phyloP scores from a whole-genome alignment of 2,888 invertebrate genomes.

The Idaea aversata region DNA sequence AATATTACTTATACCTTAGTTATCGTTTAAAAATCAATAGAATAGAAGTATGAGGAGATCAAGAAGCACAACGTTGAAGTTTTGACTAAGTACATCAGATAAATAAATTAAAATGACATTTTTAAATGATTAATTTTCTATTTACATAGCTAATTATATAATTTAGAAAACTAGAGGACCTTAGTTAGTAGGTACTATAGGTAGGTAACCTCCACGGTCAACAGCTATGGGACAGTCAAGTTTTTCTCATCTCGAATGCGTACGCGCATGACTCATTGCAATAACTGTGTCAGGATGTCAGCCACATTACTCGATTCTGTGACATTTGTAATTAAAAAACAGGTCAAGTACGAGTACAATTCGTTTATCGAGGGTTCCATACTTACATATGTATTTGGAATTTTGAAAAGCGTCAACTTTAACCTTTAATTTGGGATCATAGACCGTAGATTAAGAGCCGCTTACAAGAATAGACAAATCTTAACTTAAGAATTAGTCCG shows the following conservation, averaged over 20 bases:
- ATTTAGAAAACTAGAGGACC: not conserved
- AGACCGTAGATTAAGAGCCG: too few relatives aligned
- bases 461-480: too few relatives aligned
- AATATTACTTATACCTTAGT: too few relatives aligned
- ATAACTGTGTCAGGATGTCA: constrained; percentile 39
- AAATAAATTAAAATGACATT: too few relatives aligned
- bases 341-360: not conserved
- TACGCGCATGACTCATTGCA: constrained; percentile 37
- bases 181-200: constrained; percentile 7
- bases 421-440: too few relatives aligned
- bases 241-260: constrained; percentile 35
- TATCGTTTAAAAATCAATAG: too few relatives aligned
- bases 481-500: too few relatives aligned
- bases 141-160: not conserved
- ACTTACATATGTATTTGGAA: not conserved
- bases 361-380: not conserved
- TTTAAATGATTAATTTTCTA: too few relatives aligned
- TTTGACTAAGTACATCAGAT: too few relatives aligned
- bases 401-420: not conserved
- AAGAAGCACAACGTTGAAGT: too few relatives aligned
- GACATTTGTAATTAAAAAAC: constrained; percentile 27
- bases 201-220: constrained; percentile 20
- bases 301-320: constrained; percentile 23
- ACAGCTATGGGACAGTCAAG: constrained; percentile 30
- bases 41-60: too few relatives aligned